These are phyloP conservation scores for Phasianus colchicus DNA, from an alignment of 2,113 vertebrate species.

Conservation along the genomic window DNA sequence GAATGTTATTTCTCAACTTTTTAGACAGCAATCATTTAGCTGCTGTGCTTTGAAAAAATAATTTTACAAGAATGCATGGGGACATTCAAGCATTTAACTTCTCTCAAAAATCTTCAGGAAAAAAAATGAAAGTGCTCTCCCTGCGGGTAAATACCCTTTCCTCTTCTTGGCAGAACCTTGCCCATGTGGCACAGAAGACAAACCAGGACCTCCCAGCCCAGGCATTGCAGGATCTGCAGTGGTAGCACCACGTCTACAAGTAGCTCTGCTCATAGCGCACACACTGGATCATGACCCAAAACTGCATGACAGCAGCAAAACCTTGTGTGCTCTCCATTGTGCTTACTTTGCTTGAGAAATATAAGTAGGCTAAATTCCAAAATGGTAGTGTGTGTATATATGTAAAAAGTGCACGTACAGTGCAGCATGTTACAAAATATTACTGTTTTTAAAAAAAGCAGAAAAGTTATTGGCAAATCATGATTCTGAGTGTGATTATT, in stretches of 20 bases:
- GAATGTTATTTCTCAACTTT: neutral
- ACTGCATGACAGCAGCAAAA: neutral
- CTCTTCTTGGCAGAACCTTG: neutral
- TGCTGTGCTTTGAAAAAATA: neutral
- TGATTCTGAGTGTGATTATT: neutral
- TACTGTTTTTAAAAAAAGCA: neutral
- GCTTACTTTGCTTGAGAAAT: neutral
- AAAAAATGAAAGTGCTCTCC: neutral
- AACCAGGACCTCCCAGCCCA: neutral
- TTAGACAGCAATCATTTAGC: neutral
- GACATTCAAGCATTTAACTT: neutral
- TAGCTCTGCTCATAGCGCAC: neutral
- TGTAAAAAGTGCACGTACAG: too few species aligned
- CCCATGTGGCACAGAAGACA: neutral
- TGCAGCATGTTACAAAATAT: neutral
- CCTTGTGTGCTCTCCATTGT: neutral
- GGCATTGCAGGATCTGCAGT: neutral
- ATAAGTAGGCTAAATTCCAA: neutral
- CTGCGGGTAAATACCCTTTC: neutral
- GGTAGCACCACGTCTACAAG: neutral
- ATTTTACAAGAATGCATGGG: neutral
- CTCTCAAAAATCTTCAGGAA: neutral
- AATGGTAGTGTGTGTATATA: neutral
- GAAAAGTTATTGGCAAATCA: neutral
- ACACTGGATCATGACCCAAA: neutral